phyloP scores from a whole-genome alignment of 1,140 invertebrate species.

The Drosophila eugracilis region DNA sequence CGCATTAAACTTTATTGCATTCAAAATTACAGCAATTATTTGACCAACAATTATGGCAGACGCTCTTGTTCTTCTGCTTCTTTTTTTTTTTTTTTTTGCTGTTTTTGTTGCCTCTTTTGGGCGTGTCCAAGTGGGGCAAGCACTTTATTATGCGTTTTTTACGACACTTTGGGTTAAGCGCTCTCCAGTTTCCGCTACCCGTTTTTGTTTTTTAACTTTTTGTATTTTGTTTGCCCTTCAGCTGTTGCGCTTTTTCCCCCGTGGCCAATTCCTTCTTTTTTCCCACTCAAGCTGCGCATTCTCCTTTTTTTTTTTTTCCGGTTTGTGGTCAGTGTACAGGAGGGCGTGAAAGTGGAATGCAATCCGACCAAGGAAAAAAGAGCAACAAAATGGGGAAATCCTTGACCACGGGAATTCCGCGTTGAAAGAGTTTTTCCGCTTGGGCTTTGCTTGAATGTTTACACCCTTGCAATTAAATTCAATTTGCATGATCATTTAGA shows the following conservation, averaged over 20 bases:
- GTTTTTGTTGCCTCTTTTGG: constrained; percentile 3
- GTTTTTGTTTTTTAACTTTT: neutral
- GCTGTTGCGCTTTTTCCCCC: constrained; percentile 62
- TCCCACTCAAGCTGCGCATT: constrained; percentile 39
- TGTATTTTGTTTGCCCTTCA: constrained; percentile 55
- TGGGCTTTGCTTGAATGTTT: constrained; percentile 19
- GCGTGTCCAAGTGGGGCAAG: constrained; percentile 38
- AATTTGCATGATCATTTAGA: constrained; percentile 29
- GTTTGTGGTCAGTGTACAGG: constrained; percentile 51
- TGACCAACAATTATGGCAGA: constrained; percentile 72
- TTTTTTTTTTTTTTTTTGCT: neutral
- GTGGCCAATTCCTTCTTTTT: constrained; percentile 56
- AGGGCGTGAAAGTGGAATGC: constrained; percentile 50
- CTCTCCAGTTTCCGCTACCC: constrained; percentile 30
- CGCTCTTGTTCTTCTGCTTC: constrained; percentile 9
- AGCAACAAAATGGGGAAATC: constrained; percentile 11
- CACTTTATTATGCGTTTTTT: constrained; percentile 74
- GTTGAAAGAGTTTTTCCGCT: constrained; percentile 5
- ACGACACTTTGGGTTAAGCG: constrained; percentile 65
- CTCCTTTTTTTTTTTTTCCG: constrained; percentile 42
- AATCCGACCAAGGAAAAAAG: constrained; percentile 11
- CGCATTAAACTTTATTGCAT: constrained; percentile 77
- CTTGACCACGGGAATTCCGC: constrained; percentile 30
- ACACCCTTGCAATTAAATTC: constrained; percentile 18
- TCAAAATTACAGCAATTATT: constrained; percentile 80